Percentiles rank a stretch among this genome's conserved stretches.
Evolutionary conservation across 2,888 invertebrate species (phyloP).

Genomic region (Nemotelus nigrinus): DNA sequence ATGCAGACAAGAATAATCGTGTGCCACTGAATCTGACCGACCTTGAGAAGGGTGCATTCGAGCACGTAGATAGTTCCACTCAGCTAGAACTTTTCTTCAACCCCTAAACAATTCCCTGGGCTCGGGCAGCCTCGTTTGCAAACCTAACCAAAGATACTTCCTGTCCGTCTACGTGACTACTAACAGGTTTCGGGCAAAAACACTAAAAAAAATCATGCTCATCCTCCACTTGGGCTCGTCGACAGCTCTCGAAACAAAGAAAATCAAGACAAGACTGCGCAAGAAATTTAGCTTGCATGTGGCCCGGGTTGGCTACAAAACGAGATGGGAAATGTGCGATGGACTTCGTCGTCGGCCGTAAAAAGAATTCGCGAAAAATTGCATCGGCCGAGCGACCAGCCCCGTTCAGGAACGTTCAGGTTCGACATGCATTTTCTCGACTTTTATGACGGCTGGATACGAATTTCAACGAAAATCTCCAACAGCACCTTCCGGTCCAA

Average conservation of each 20-base stretch:
- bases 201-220: background rate
- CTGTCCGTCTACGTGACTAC: too few species aligned
- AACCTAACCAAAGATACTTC: too few species aligned
- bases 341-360: background rate
- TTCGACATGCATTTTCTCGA: background rate
- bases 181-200: background rate
- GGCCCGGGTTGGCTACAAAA: background rate
- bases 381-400: background rate
- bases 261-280: conserved; percentile 19
- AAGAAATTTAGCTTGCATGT: conserved; percentile 17
- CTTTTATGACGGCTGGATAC: background rate
- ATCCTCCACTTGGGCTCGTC: conserved; percentile 7
- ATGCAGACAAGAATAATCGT: too few species aligned
- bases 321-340: background rate
- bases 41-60: too few species aligned
- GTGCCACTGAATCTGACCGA: too few species aligned
- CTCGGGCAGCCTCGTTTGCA: too few species aligned
- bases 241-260: conserved; percentile 5
- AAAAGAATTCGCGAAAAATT: background rate
- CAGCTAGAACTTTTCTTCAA: too few species aligned
- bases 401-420: background rate
- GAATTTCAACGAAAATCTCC: background rate
- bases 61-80: too few species aligned
- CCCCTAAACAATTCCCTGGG: too few species aligned
- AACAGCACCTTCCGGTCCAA: conserved; percentile 1